These are phyloP conservation scores for Synanthedon formicaeformis DNA, from an alignment of 2,888 invertebrate species.

Conservation along the genomic window DNA sequence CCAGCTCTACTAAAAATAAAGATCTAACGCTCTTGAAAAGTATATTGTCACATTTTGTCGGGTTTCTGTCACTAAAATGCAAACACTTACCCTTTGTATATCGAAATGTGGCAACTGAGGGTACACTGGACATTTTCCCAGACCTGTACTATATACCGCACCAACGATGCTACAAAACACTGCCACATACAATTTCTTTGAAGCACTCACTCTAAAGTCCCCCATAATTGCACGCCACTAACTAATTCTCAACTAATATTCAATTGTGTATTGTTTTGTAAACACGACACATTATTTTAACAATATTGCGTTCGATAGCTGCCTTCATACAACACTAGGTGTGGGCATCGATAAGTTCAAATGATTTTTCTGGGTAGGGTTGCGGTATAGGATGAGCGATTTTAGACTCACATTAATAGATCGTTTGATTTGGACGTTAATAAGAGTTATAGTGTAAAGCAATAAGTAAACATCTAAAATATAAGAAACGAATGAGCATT, in stretches of 20 bases:
- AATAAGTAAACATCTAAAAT: too few relatives aligned
- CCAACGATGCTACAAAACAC: slow-evolving; percentile 29
- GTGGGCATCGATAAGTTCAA: slow-evolving; percentile 19
- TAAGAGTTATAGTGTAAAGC: too few relatives aligned
- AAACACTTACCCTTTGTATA: slow-evolving; percentile 64
- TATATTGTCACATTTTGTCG: too few relatives aligned
- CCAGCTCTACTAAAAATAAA: too few relatives aligned
- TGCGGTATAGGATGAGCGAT: slow-evolving; percentile 4
- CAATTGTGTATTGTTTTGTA: slow-evolving; percentile 4
- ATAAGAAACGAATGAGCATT: too few relatives aligned
- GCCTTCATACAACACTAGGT: slow-evolving; percentile 1
- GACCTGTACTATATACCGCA: slow-evolving; percentile 54
- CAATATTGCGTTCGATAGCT: slow-evolving; percentile 2
- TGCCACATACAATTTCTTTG: slow-evolving; percentile 17
- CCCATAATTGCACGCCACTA: slow-evolving; percentile 33
- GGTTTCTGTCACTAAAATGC: too few relatives aligned
- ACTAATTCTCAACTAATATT: not conserved
- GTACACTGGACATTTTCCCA: slow-evolving; percentile 78
- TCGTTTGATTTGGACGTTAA: too few relatives aligned
- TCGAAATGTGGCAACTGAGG: slow-evolving; percentile 75
- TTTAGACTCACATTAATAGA: too few relatives aligned
- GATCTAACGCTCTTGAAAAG: too few relatives aligned
- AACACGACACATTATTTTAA: slow-evolving; percentile 3
- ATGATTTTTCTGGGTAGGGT: not conserved
- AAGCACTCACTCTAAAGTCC: slow-evolving; percentile 34